Evolutionary conservation across 1,140 invertebrate genomes (phyloP).

Genomic region (Hermetia illucens): DNA sequence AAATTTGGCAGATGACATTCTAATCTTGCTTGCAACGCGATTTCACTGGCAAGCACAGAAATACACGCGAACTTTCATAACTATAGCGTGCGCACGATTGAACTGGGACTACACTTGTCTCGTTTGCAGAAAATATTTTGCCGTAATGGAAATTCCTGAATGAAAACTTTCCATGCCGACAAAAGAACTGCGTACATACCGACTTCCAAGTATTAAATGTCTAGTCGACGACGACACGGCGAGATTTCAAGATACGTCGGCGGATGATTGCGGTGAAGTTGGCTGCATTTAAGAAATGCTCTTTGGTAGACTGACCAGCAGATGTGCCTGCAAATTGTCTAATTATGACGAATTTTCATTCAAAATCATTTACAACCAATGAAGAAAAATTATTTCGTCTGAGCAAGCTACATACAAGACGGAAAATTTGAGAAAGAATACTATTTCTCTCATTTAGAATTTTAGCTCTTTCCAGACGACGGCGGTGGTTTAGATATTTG

Average conservation of each 20-base stretch:
- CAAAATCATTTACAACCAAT: background rate
- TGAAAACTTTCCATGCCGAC: background rate
- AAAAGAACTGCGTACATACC: slow-evolving; percentile 19
- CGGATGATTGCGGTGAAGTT: background rate
- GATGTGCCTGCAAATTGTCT: background rate
- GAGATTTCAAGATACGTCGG: background rate
- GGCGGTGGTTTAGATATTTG: too few relatives aligned
- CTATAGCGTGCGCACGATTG: background rate
- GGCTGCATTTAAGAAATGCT: background rate
- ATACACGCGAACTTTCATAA: background rate
- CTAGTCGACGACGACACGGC: background rate
- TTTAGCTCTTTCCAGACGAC: too few relatives aligned
- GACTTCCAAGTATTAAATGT: slow-evolving; percentile 30
- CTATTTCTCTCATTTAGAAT: too few relatives aligned
- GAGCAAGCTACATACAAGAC: background rate
- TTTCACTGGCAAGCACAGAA: background rate
- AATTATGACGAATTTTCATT: background rate
- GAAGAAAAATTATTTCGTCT: background rate
- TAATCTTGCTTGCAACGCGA: too few relatives aligned
- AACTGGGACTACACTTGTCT: background rate
- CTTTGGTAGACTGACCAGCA: background rate
- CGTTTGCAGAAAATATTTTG: background rate
- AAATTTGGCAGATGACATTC: too few relatives aligned
- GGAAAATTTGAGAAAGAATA: background rate
- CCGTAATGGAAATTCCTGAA: background rate